Evolutionary conservation across 2,113 vertebrate species (phyloP).

Genomic region (Maccullochella peelii): DNA sequence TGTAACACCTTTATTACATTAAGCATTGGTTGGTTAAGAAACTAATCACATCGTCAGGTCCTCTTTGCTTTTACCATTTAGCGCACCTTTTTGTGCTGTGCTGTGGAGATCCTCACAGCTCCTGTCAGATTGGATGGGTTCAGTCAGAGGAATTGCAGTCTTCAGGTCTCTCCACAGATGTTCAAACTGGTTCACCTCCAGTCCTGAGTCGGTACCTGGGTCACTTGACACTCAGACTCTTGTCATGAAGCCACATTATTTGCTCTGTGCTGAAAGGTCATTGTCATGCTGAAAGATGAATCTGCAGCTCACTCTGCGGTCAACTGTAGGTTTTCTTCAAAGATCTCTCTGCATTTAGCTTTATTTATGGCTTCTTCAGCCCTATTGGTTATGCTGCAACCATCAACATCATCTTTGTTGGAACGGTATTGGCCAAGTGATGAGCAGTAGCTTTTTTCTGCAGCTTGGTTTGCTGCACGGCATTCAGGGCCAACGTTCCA

Average conservation of each 20-base stretch:
- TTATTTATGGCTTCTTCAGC: background rate
- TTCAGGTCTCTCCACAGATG: constrained; percentile 1
- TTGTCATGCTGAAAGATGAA: constrained; percentile 1
- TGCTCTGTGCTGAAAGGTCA: background rate
- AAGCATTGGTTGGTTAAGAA: background rate
- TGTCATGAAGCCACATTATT: background rate
- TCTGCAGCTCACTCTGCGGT: background rate
- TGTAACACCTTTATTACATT: constrained; percentile 1
- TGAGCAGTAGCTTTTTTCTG: background rate
- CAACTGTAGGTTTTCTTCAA: background rate
- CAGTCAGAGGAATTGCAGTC: background rate
- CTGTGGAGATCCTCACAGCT: background rate
- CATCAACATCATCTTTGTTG: background rate
- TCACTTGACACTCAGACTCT: constrained; percentile 9
- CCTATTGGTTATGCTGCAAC: background rate
- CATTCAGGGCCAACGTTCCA: background rate
- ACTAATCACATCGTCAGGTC: background rate
- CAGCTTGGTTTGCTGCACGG: background rate
- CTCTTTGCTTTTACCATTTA: background rate
- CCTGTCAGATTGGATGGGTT: background rate
- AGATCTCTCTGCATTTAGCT: background rate
- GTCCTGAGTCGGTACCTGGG: background rate
- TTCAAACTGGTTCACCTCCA: background rate
- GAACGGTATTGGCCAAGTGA: background rate
- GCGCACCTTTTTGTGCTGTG: background rate